These are phyloP conservation scores for Physella acuta DNA, from an alignment of 1,140 invertebrate species.

Conservation along the genomic window DNA sequence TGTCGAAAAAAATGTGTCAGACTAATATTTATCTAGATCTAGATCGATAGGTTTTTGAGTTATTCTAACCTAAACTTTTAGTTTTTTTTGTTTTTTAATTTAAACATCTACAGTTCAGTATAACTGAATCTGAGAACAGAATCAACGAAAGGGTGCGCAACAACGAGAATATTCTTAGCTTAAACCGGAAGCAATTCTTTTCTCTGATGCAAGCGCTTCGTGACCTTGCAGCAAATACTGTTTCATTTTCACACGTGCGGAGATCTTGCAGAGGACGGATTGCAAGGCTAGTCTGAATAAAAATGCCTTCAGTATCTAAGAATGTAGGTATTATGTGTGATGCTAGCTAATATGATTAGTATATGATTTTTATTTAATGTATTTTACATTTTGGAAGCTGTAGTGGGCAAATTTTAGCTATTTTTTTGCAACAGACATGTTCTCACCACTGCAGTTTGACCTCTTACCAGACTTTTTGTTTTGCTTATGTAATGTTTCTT, in stretches of 20 bases:
- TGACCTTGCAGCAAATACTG: neutral
- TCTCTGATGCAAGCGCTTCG: constrained; percentile 9
- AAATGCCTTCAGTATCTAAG: constrained; percentile 23
- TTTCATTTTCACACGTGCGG: neutral
- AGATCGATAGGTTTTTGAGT: too few relatives aligned
- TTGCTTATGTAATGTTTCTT: neutral
- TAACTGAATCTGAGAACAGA: too few relatives aligned
- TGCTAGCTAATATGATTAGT: neutral
- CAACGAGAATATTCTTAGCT: neutral
- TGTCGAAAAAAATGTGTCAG: too few relatives aligned
- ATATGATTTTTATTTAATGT: neutral
- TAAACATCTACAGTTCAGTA: too few relatives aligned
- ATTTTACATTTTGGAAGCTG: neutral
- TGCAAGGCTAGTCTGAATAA: neutral
- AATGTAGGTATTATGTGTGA: constrained; percentile 25
- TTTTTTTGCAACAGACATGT: neutral
- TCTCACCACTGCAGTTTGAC: neutral
- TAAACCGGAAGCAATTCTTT: neutral
- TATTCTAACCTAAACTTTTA: too few relatives aligned
- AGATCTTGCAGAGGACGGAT: neutral
- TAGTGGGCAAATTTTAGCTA: neutral
- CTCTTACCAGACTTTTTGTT: neutral
- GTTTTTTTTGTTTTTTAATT: too few relatives aligned
- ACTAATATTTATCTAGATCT: too few relatives aligned
- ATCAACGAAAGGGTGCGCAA: too few relatives aligned